Percentiles rank a stretch among this genome's conserved stretches.
Conservation (phyloP, 2,888 invertebrate species). For the Sinotaia quadrata region DNA sequence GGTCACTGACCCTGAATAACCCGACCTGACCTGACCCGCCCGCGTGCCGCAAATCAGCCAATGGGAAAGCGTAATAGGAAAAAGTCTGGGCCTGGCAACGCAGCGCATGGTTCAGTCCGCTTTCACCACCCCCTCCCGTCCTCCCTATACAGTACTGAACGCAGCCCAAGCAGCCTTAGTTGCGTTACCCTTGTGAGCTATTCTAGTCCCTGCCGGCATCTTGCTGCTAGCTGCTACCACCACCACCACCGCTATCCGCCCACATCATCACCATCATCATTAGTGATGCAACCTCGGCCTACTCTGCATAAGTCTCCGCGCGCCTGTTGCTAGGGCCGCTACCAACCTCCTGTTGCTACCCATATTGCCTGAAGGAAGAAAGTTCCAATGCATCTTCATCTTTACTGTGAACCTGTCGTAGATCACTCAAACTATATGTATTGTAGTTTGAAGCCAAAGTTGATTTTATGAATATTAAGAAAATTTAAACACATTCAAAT, state of each 20-base stretch:
- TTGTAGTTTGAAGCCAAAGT: no score
- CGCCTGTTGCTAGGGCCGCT: constrained; percentile 17
- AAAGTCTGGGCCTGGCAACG: not conserved
- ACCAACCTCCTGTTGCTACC: not conserved
- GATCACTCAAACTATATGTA: no score
- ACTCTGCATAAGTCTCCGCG: constrained; percentile 10
- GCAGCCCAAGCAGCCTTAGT: not conserved
- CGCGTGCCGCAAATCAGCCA: constrained; percentile 14
- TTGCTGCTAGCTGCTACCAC: constrained; percentile 14
- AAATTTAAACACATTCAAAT: no score
- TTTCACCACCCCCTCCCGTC: no score
- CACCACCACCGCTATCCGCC: constrained; percentile 11
- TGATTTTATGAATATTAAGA: no score
- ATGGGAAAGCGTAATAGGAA: constrained; percentile 4
- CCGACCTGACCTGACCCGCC: constrained; percentile 31
- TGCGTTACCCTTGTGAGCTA: not conserved
- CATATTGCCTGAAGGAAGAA: not conserved
- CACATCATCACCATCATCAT: constrained; percentile 13
- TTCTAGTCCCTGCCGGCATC: constrained; percentile 2
- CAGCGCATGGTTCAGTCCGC: not conserved
- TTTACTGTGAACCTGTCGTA: no score
- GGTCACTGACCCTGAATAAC: constrained; percentile 20
- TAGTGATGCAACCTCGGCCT: constrained; percentile 12
- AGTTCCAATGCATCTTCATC: no score
- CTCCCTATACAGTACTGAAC: not conserved